These are phyloP conservation scores for Tichodroma muraria DNA, from an alignment of 2,113 vertebrate species.

Conservation along the genomic window DNA sequence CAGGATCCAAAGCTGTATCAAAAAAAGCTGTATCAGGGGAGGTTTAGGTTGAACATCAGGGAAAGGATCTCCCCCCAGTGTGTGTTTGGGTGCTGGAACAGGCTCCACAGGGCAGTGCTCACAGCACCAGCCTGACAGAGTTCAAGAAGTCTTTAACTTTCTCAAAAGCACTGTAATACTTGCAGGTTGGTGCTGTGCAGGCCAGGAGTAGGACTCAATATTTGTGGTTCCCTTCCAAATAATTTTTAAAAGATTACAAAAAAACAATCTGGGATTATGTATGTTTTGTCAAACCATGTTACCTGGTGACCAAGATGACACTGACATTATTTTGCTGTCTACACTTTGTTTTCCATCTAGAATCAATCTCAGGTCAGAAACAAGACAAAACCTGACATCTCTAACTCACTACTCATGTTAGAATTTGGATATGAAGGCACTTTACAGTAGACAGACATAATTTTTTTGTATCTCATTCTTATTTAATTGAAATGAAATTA, in stretches of 20 bases:
- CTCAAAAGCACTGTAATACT: neutral
- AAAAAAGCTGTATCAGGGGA: neutral
- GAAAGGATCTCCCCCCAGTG: neutral
- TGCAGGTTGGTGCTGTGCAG: neutral
- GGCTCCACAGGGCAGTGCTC: neutral
- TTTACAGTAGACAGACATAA: neutral
- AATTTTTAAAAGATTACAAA: neutral
- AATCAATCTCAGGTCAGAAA: neutral
- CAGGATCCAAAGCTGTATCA: neutral
- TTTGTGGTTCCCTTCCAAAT: neutral
- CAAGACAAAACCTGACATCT: neutral
- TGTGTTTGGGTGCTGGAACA: too few relatives aligned
- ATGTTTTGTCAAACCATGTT: neutral
- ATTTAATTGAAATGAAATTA: neutral
- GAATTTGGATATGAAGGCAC: neutral
- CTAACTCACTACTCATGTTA: neutral
- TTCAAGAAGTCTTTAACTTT: neutral
- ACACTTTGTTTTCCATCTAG: neutral
- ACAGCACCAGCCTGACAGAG: neutral
- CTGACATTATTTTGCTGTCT: neutral
- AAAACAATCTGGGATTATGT: neutral
- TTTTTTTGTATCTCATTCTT: neutral
- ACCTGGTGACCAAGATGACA: neutral
- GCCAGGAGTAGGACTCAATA: neutral
- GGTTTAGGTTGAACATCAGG: neutral